Evolutionary conservation across 2,888 invertebrate species (phyloP).

Genomic region (Hymenopus coronatus): DNA sequence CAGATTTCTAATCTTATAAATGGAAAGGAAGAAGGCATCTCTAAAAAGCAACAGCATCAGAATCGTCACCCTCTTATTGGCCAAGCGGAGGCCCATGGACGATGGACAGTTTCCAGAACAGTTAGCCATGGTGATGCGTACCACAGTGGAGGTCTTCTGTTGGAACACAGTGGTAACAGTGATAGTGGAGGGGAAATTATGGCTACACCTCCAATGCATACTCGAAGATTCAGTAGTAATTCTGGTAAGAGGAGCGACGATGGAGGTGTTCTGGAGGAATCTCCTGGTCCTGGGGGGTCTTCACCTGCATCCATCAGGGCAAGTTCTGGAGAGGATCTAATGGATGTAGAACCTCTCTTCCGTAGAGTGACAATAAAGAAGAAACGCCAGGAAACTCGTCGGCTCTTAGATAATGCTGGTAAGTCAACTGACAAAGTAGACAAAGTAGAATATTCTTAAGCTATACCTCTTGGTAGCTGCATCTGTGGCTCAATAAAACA

Average conservation of each 20-base stretch:
- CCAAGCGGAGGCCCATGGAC: background rate
- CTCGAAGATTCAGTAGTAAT: constrained; percentile 11
- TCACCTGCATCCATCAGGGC: constrained; percentile 18
- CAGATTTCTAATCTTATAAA: background rate
- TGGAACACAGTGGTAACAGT: constrained; percentile 30
- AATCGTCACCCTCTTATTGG: constrained; percentile 1
- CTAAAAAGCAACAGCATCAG: background rate
- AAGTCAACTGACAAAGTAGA: constrained; percentile 36
- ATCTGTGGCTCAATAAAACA: no score
- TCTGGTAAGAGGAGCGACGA: constrained; percentile 6
- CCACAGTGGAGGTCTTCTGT: background rate
- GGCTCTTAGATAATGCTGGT: constrained; percentile 44
- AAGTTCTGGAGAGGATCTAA: constrained; percentile 33
- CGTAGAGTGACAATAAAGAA: constrained; percentile 63
- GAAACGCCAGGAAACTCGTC: constrained; percentile 41
- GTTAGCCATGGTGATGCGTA: background rate
- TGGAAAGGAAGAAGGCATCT: background rate
- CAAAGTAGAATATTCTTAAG: background rate
- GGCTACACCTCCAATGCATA: constrained; percentile 27
- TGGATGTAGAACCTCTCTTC: constrained; percentile 59
- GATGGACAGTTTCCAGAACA: background rate
- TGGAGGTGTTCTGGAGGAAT: constrained; percentile 2
- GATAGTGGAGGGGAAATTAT: constrained; percentile 31
- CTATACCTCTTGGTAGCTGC: background rate
- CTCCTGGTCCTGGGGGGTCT: constrained; percentile 13